Conservation (phyloP, 2,888 invertebrate genomes). For the Odontocolon sp. region DNA sequence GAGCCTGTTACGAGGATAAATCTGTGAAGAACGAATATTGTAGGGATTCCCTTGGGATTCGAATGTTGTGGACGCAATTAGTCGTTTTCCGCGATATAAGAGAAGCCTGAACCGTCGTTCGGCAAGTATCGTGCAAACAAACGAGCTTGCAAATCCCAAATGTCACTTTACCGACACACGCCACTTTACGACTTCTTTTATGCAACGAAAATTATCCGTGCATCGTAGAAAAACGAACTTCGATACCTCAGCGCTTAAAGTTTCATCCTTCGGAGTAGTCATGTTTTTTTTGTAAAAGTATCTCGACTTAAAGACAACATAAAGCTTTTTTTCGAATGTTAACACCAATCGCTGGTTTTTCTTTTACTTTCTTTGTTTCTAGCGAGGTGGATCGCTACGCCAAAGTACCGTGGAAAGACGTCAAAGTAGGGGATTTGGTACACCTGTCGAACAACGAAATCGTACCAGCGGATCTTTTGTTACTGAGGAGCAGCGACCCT, state of each 20-base stretch:
- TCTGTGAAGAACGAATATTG: neutral
- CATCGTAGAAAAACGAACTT: neutral
- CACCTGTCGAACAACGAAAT: slow-evolving; percentile 98
- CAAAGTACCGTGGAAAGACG: slow-evolving; percentile 93
- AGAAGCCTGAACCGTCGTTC: slow-evolving; percentile 28
- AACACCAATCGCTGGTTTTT: neutral
- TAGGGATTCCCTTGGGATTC: slow-evolving; percentile 34
- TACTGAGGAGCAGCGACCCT: slow-evolving; percentile 93
- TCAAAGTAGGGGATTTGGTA: slow-evolving; percentile 96
- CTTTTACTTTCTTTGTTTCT: slow-evolving; percentile 71
- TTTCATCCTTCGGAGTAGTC: slow-evolving; percentile 6
- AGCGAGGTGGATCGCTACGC: slow-evolving; percentile 92
- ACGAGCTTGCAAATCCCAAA: slow-evolving; percentile 45
- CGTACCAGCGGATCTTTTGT: slow-evolving; percentile 96
- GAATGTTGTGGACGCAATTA: slow-evolving; percentile 38
- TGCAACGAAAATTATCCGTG: slow-evolving; percentile 48
- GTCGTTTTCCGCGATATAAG: slow-evolving; percentile 23
- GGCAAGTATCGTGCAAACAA: slow-evolving; percentile 20
- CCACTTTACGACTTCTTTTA: slow-evolving; percentile 61
- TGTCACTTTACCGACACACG: slow-evolving; percentile 45
- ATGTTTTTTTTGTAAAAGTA: slow-evolving; percentile 35
- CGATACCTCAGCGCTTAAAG: slow-evolving; percentile 26
- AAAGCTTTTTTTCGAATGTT: neutral
- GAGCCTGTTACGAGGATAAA: slow-evolving; percentile 11
- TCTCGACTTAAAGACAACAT: neutral